Conservation (phyloP, 23 tunicate genomes). For the Styela plicata region DNA sequence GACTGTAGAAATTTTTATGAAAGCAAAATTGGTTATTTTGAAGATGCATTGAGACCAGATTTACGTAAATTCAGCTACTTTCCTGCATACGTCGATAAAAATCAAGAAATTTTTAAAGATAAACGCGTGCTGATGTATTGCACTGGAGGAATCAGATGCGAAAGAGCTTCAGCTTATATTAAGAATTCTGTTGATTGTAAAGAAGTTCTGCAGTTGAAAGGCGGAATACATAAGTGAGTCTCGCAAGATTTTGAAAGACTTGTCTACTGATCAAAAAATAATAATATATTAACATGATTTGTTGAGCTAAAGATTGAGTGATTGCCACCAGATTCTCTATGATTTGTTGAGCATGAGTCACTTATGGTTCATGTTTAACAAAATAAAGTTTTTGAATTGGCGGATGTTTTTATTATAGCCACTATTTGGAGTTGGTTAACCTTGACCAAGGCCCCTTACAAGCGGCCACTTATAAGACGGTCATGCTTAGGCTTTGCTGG, state of each 20-base stretch:
- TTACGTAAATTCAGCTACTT: constrained; percentile 80
- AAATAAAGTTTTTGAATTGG: too few species aligned
- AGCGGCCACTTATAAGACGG: too few species aligned
- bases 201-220: constrained; percentile 68
- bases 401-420: too few species aligned
- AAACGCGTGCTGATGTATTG: constrained; percentile 65
- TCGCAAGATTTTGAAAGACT: constrained; percentile 5
- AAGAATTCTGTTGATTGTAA: constrained; percentile 52
- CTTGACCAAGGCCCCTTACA: too few species aligned
- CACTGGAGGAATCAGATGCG: constrained; percentile 89
- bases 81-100: constrained; percentile 69
- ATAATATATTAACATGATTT: too few species aligned
- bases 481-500: too few species aligned
- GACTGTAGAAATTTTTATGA: constrained; percentile 83
- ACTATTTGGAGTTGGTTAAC: too few species aligned
- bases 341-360: too few species aligned
- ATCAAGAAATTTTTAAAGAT: constrained; percentile 39
- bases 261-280: too few species aligned
- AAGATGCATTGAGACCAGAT: constrained; percentile 58
- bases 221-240: constrained; percentile 79
- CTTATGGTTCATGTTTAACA: too few species aligned
- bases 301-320: too few species aligned
- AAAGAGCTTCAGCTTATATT: constrained; percentile 74
- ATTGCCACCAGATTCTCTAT: too few species aligned
- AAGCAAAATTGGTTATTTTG: constrained; percentile 79